Percentiles rank a stretch among this genome's conserved stretches.
Evolutionary conservation across 2,888 invertebrate species (phyloP).

Genomic region (Lymantria dispar): DNA sequence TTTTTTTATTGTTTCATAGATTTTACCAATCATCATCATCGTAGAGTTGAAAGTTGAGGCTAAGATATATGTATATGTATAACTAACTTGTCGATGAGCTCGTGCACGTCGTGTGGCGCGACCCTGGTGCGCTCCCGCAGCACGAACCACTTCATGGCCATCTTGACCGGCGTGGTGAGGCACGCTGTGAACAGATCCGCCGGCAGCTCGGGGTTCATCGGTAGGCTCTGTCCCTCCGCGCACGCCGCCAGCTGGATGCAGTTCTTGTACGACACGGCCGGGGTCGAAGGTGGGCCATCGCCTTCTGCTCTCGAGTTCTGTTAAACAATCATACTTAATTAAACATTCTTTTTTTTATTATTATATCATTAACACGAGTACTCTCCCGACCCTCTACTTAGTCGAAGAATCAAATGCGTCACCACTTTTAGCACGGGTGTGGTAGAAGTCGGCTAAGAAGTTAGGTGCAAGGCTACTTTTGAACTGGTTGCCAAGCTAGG

Average conservation of each 20-base stretch:
- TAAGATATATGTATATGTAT: too few species aligned
- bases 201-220: conserved; percentile 98
- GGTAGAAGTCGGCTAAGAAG: too few species aligned
- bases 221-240: conserved; percentile 94
- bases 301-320: conserved; percentile 17
- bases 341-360: too few species aligned
- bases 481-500: too few species aligned
- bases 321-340: neutral
- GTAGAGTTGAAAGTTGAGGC: too few species aligned
- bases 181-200: conserved; percentile 99
- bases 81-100: conserved; percentile 94
- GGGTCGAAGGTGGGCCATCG: conserved; percentile 5
- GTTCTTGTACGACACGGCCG: conserved; percentile 88
- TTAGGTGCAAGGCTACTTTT: too few species aligned
- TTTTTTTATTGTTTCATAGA: too few species aligned
- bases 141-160: conserved; percentile 97
- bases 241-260: conserved; percentile 99
- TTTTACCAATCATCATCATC: too few species aligned
- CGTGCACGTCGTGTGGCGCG: conserved; percentile 90
- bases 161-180: conserved; percentile 98
- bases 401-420: too few species aligned
- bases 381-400: too few species aligned
- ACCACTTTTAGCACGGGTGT: too few species aligned
- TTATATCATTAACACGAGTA: too few species aligned
- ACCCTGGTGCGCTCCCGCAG: conserved; percentile 90